Evolutionary conservation across 1,140 invertebrate genomes (phyloP).

Genomic region (Polypedilum vanderplanki): DNA sequence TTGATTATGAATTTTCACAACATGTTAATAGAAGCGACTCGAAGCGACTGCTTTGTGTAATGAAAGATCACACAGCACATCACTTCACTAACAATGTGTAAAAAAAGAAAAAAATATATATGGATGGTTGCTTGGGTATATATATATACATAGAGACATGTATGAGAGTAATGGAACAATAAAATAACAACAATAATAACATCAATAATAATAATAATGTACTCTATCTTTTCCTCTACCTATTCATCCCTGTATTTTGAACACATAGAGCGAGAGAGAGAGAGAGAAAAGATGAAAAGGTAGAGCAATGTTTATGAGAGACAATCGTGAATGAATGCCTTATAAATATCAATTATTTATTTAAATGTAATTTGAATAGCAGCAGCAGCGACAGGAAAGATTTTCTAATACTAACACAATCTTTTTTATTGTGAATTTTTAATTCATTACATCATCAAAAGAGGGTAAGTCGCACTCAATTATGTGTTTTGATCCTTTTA

Average conservation of each 20-base stretch:
- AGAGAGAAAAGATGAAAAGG: neutral
- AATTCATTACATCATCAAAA: too few relatives aligned
- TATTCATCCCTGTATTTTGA: neutral
- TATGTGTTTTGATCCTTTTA: too few relatives aligned
- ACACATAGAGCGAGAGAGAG: neutral
- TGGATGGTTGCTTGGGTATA: neutral
- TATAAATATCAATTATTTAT: too few relatives aligned
- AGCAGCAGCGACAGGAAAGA: too few relatives aligned
- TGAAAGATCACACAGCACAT: conserved; percentile 26
- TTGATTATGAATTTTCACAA: conserved; percentile 24
- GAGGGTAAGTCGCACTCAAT: too few relatives aligned
- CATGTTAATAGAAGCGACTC: conserved; percentile 26
- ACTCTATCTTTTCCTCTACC: neutral
- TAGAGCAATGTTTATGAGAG: too few relatives aligned
- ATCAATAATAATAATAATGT: neutral
- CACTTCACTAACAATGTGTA: conserved; percentile 28
- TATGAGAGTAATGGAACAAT: conserved; percentile 11
- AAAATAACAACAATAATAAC: conserved; percentile 21
- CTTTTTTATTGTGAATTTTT: too few relatives aligned
- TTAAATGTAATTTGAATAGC: too few relatives aligned
- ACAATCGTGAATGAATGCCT: too few relatives aligned
- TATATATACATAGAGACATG: conserved; percentile 7
- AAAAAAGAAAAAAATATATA: conserved; percentile 1
- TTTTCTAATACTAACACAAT: neutral
- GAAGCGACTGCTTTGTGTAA: conserved; percentile 20